Conservation (phyloP, 2,113 vertebrate species). For the Coregonus clupeaformis region DNA sequence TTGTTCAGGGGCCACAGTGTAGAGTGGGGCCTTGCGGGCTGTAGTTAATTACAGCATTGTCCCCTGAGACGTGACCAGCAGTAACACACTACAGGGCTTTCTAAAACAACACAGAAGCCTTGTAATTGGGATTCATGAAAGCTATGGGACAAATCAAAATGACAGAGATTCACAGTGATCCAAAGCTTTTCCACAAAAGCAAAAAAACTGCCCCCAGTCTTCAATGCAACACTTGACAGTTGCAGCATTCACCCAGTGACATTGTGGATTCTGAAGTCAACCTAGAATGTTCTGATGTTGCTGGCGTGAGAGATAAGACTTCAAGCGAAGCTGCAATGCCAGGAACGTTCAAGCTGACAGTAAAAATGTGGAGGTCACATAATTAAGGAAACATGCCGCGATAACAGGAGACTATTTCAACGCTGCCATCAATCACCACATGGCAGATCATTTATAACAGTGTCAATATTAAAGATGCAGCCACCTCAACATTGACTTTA, state of each 20-base stretch:
- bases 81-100: slow-evolving; percentile 22
- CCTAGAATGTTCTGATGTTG: background rate
- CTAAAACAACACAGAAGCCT: slow-evolving; percentile 6
- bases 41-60: slow-evolving; percentile 51
- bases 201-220: background rate
- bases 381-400: slow-evolving; percentile 3
- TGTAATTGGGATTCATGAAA: slow-evolving; percentile 16
- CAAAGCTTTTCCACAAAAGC: slow-evolving; percentile 2
- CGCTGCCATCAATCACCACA: background rate
- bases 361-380: slow-evolving; percentile 16
- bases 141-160: slow-evolving; percentile 6
- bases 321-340: background rate
- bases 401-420: background rate
- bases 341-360: slow-evolving; percentile 4
- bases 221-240: slow-evolving; percentile 1
- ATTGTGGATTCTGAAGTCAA: background rate
- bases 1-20: slow-evolving; percentile 28
- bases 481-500: slow-evolving; percentile 5
- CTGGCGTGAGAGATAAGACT: background rate
- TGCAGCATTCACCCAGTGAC: background rate
- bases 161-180: slow-evolving; percentile 12
- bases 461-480: background rate
- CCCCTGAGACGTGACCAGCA: slow-evolving; percentile 48
- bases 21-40: slow-evolving; percentile 38
- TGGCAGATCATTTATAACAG: slow-evolving; percentile 9